phyloP scores from a whole-genome alignment of 2,888 invertebrate genomes.

The Drosophila melanosoma region DNA sequence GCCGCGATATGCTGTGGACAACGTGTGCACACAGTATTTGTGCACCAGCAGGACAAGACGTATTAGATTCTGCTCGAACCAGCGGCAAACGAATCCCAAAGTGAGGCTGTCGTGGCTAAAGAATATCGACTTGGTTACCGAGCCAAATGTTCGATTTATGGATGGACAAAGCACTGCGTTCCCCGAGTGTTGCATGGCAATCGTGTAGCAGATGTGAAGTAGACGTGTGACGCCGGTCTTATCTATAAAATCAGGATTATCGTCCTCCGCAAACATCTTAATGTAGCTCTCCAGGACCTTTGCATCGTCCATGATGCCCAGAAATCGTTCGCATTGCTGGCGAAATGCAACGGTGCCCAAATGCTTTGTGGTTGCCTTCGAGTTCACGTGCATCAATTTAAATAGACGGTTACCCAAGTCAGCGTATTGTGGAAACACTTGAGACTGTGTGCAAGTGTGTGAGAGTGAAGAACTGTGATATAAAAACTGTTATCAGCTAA shows the following conservation, averaged over 20 bases:
- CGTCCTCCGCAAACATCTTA: slow-evolving; percentile 87
- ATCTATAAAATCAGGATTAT: slow-evolving; percentile 87
- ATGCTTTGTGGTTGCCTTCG: slow-evolving; percentile 87
- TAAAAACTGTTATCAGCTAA: slow-evolving; percentile 54
- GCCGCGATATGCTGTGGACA: slow-evolving; percentile 87
- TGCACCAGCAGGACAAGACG: slow-evolving; percentile 91
- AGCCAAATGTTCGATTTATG: slow-evolving; percentile 89
- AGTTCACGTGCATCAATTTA: slow-evolving; percentile 87
- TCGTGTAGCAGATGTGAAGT: slow-evolving; percentile 90
- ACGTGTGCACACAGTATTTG: slow-evolving; percentile 86
- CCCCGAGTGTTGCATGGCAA: slow-evolving; percentile 92
- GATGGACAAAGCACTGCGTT: slow-evolving; percentile 87
- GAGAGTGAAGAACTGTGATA: slow-evolving; percentile 29
- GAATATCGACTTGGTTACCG: slow-evolving; percentile 92
- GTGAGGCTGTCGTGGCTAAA: slow-evolving; percentile 91
- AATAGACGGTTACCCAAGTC: slow-evolving; percentile 90
- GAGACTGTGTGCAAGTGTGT: slow-evolving; percentile 86
- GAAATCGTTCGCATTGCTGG: slow-evolving; percentile 89
- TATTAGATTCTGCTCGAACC: slow-evolving; percentile 92
- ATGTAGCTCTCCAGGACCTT: slow-evolving; percentile 89
- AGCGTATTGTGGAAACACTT: slow-evolving; percentile 92
- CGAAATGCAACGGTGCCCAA: slow-evolving; percentile 89
- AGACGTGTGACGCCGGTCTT: slow-evolving; percentile 88
- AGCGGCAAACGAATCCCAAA: slow-evolving; percentile 91
- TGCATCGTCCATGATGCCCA: slow-evolving; percentile 87